phyloP scores from a whole-genome alignment of 2,797 vertebrate species.

The Eptatretus atami region DNA sequence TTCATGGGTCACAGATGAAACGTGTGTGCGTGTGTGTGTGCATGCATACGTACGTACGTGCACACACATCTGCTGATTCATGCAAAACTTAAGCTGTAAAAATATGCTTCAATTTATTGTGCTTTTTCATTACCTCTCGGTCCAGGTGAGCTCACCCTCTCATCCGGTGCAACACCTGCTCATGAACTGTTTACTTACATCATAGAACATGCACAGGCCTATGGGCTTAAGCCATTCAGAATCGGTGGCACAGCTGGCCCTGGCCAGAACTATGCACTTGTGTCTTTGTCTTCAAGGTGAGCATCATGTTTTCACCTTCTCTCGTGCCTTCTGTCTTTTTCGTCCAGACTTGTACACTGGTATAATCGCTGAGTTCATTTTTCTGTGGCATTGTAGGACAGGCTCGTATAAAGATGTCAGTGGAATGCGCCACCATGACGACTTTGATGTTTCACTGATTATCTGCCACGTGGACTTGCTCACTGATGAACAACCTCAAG shows the following conservation, averaged over 20 bases:
- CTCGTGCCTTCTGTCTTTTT: no score
- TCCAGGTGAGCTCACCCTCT: slow-evolving; percentile 38
- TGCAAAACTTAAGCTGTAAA: slow-evolving; percentile 12
- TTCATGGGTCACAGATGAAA: no score
- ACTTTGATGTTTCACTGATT: slow-evolving; percentile 77
- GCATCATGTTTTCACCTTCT: no score
- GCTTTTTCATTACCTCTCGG: neutral
- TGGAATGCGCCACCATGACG: slow-evolving; percentile 62
- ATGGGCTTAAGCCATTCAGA: slow-evolving; percentile 72
- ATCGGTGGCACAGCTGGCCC: slow-evolving; percentile 17
- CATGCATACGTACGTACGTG: slow-evolving; percentile 28
- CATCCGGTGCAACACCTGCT: slow-evolving; percentile 68
- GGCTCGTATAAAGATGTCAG: slow-evolving; percentile 69
- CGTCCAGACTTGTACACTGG: no score
- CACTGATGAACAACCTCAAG: slow-evolving; percentile 1
- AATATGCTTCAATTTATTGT: neutral
- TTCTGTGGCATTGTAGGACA: slow-evolving; percentile 16
- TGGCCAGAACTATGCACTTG: slow-evolving; percentile 51
- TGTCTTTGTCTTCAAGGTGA: slow-evolving; percentile 81
- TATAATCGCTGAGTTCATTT: neutral
- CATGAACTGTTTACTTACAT: slow-evolving; percentile 96
- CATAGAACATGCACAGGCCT: slow-evolving; percentile 65
- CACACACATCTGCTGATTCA: slow-evolving; percentile 83
- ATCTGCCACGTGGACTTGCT: slow-evolving; percentile 36
- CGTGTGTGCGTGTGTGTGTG: no score